Base-by-base conservation (phyloP, 2,113 vertebrate species). In the Festucalex cinctus region DNA sequence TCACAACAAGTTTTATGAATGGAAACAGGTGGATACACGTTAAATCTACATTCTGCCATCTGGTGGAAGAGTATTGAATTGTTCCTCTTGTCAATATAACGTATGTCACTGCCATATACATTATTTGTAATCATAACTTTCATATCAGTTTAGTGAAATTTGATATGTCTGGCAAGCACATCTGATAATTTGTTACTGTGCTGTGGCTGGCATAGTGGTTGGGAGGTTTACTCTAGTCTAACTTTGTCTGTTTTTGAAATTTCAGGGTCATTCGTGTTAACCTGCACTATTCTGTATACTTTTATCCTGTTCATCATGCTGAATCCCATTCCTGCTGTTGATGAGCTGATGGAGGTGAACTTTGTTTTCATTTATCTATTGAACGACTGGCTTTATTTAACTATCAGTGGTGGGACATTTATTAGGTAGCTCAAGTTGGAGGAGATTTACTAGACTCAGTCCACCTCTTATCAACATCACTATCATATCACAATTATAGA, bases 291-390 rank as follows among this genome's bases (percentile, higher is more conserved):
- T 13, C 80, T 93, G 58, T 89, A 87, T 22, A 43, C 70, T 0
- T 92, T 93, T 24, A 82, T 95, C 60, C 86, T 96, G 73, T 74
- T 95, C 92, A 94, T 98, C 92, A 87, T 99, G 93, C 89, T 99
- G 79, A 76, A 93, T 83, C 97, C 94, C 24, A 57, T 95, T 66
- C 83, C 92, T 44, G 87, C 91, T 67, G 85, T 98, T 65, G 94
- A 98, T 6, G 0, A 64, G 0, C 88, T 91, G 88, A 91, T 99
- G 75, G 90, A 96, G 94, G 97, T 98, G 90, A 90, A 91, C 24
- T 1, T 32, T n/a, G 0, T 13, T 62, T 35, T 26, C 43, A 3
- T 43, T 10, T 39, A 20, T 63, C 5, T 17, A 41, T 32, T 32
- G 13, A 13, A 1, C 3, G n/a, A 51, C 48, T 22, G 20, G 22